phyloP scores from a whole-genome alignment of 2,113 vertebrate genomes.

The Lanius ludovicianus region DNA sequence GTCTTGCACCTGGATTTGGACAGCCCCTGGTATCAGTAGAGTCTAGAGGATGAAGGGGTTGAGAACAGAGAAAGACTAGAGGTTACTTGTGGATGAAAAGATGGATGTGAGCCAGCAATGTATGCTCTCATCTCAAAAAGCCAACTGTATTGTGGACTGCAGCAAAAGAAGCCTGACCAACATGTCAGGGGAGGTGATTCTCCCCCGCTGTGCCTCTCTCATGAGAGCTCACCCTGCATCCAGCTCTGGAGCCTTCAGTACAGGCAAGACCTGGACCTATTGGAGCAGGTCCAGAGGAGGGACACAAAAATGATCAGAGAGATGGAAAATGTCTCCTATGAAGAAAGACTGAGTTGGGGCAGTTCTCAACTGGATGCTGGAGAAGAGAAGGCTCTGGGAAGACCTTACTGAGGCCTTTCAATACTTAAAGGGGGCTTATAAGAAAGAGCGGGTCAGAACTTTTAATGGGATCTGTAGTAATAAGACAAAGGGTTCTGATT shows the following conservation, averaged over 20 bases:
- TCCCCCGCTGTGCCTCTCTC: fast-evolving
- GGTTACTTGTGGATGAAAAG: not conserved
- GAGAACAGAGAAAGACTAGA: not conserved
- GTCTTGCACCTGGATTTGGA: fast-evolving
- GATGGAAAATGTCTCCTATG: not conserved
- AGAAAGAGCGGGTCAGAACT: not conserved
- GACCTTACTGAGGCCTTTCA: not conserved
- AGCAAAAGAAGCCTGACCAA: not conserved
- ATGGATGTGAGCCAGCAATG: not conserved
- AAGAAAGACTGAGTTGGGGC: not conserved
- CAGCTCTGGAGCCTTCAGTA: not conserved
- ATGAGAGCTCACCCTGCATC: not conserved
- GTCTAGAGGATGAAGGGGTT: not conserved
- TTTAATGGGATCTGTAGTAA: fast-evolving
- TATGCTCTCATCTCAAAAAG: not conserved
- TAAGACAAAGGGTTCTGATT: not conserved
- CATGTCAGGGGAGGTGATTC: not conserved
- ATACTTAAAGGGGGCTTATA: not conserved
- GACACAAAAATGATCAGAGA: not conserved
- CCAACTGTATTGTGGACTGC: fast-evolving
- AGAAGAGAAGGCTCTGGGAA: not conserved
- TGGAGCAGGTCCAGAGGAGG: not conserved
- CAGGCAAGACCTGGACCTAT: not conserved
- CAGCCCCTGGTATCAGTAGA: fast-evolving
- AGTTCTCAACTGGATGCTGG: not conserved